Base-by-base conservation (phyloP, 2,888 invertebrate species). In the Tetheella fluctuosa region DNA sequence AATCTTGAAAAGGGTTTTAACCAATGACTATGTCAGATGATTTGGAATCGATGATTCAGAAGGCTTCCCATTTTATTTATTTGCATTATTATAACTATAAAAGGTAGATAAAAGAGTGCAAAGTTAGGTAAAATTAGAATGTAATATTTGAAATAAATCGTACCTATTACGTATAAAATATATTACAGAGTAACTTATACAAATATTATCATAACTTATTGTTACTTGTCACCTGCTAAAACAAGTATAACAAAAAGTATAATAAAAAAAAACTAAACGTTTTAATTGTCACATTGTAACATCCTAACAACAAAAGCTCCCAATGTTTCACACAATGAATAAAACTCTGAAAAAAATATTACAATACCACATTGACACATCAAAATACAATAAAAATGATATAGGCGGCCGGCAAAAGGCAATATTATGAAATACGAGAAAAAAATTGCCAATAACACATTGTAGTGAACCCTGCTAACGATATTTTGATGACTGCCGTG, bases 401-500 rank as follows among this genome's bases (percentile, higher is more conserved):
- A 80, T 74, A 71, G 64, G 70, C 68, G 69, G 58, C 34, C 70
- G 64, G 67, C 70, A 70, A 59, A 77, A 81, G 76, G 78, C 73
- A 77, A 77, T 85, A 86, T 55, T 88, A 90, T 88, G 88, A 89
- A 73, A 86, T 87, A 89, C 83, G 86, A 81, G 71, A 88, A 90
- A 90, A 89, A 90, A 89, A 90, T 84, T 84, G 84, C 76, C 89
- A 86, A 89, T 88, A 88, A 84, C 73, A 79, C 81, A 85, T 81
- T 84, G 84, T 83, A 76, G 69, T 70, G 74, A 64, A 62, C 70
- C 76, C 70, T 70, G 78, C 87, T 91, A 91, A 91, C 90, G 91
- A 91, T 86, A 81, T 88, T 90, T 90, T 91, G 91, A 91, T 91
- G 90, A 88, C 82, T 84, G 79, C 77, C 67, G 66, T 77, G 81